These are phyloP conservation scores for Gryon sp. DNA, from an alignment of 1,140 invertebrate genomes.

Conservation along the genomic window DNA sequence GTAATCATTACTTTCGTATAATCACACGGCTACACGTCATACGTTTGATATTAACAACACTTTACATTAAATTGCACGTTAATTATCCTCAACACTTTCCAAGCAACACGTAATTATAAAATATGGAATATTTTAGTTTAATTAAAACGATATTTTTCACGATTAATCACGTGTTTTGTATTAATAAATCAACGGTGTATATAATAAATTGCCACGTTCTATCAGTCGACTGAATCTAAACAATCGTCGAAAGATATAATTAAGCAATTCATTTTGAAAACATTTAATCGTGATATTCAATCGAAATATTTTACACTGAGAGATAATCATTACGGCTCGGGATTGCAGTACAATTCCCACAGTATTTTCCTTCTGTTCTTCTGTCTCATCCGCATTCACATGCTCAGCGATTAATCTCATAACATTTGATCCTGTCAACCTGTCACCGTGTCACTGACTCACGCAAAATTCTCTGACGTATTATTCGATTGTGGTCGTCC, in stretches of 20 bases:
- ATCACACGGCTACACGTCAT: constrained; percentile 25
- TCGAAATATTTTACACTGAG: constrained; percentile 45
- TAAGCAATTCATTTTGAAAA: constrained; percentile 33
- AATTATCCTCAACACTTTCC: constrained; percentile 40
- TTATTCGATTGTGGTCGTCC: constrained; percentile 56
- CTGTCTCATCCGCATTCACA: constrained; percentile 50
- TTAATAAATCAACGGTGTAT: constrained; percentile 21
- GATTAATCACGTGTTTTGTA: constrained; percentile 23
- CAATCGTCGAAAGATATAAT: constrained; percentile 35
- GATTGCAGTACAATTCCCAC: constrained; percentile 40
- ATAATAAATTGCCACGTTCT: neutral
- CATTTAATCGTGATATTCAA: constrained; percentile 43
- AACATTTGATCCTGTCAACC: constrained; percentile 62
- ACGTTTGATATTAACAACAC: constrained; percentile 45
- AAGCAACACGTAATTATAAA: constrained; percentile 33
- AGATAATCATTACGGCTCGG: constrained; percentile 30
- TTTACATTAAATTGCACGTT: constrained; percentile 47
- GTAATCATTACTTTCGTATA: constrained; percentile 47
- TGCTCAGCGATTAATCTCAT: constrained; percentile 56
- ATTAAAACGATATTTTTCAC: constrained; percentile 44
- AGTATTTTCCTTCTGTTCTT: constrained; percentile 55
- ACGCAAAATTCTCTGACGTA: constrained; percentile 58
- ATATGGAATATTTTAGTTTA: constrained; percentile 40
- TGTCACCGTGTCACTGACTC: constrained; percentile 64
- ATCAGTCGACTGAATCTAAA: constrained; percentile 28